Evolutionary conservation across 2,797 vertebrate genomes (phyloP).

Genomic region (Sciaenops ocellatus): DNA sequence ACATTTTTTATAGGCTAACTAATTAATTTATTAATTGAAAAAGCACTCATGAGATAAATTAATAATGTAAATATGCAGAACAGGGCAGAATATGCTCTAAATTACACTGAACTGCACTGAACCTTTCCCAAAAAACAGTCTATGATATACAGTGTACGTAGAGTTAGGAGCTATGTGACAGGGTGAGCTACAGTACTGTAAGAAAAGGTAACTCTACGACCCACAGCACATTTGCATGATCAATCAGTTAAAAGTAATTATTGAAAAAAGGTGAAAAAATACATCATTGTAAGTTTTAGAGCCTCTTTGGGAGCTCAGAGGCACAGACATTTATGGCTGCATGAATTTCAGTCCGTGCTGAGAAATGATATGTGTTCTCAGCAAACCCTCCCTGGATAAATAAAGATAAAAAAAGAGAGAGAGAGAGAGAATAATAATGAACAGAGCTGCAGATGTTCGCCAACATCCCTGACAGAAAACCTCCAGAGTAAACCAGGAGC

Average conservation of each 20-base stretch:
- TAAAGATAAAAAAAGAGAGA: slow-evolving; percentile 8
- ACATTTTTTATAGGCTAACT: neutral
- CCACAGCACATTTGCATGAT: neutral
- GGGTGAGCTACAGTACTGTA: neutral
- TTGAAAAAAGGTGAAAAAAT: neutral
- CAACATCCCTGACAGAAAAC: slow-evolving; percentile 38
- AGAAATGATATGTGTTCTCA: neutral
- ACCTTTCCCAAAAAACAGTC: neutral
- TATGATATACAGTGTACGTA: neutral
- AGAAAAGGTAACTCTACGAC: neutral
- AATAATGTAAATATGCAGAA: slow-evolving; percentile 1
- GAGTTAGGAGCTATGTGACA: neutral
- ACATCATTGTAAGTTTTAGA: slow-evolving; percentile 24
- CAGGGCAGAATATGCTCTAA: neutral
- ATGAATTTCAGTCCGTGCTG: slow-evolving; percentile 18
- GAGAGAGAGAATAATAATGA: slow-evolving; percentile 4
- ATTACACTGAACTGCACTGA: neutral
- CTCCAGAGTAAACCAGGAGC: slow-evolving; percentile 28
- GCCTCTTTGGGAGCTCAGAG: slow-evolving; percentile 28
- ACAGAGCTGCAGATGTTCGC: slow-evolving; percentile 46
- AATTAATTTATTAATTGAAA: neutral
- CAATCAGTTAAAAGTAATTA: slow-evolving; percentile 13
- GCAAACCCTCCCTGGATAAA: slow-evolving; percentile 41
- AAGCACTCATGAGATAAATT: neutral
- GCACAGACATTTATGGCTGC: slow-evolving; percentile 19